A percentile compares a stretch with the other conserved stretches of the same genome.
These are phyloP conservation scores for Anhinga anhinga DNA, from an alignment of 2,113 vertebrate genomes.

Conservation along the genomic window DNA sequence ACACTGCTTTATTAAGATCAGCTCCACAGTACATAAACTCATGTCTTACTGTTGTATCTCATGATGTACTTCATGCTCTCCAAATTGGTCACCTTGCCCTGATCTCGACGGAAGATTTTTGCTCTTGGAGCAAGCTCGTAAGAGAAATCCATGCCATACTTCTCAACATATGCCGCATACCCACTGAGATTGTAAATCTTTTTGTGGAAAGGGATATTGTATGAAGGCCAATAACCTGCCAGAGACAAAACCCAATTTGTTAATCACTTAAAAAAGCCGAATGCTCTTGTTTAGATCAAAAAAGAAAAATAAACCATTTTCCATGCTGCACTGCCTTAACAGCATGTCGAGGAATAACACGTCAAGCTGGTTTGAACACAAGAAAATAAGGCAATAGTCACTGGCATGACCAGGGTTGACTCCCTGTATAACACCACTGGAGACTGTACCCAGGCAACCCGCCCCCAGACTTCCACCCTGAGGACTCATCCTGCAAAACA, in stretches of 20 bases:
- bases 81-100: conserved; percentile 80
- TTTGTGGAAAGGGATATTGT: conserved; percentile 87
- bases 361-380: neutral
- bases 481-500: neutral
- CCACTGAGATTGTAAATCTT: conserved; percentile 87
- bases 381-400: neutral
- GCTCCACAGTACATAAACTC: neutral
- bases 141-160: conserved; percentile 84
- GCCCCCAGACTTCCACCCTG: neutral
- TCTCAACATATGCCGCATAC: conserved; percentile 75
- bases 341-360: neutral
- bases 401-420: neutral
- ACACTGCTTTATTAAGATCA: neutral
- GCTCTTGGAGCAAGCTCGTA: conserved; percentile 88
- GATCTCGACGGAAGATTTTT: conserved; percentile 91
- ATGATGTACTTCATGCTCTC: conserved; percentile 86
- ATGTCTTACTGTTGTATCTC: conserved; percentile 90
- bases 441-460: neutral
- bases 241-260: neutral
- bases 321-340: neutral
- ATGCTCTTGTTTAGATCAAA: neutral
- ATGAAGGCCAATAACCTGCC: conserved; percentile 91
- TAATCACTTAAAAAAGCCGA: neutral
- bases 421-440: neutral
- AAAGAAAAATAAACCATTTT: neutral